Evolutionary conservation across 2,113 vertebrate genomes (phyloP).

Genomic region (Alosa alosa): DNA sequence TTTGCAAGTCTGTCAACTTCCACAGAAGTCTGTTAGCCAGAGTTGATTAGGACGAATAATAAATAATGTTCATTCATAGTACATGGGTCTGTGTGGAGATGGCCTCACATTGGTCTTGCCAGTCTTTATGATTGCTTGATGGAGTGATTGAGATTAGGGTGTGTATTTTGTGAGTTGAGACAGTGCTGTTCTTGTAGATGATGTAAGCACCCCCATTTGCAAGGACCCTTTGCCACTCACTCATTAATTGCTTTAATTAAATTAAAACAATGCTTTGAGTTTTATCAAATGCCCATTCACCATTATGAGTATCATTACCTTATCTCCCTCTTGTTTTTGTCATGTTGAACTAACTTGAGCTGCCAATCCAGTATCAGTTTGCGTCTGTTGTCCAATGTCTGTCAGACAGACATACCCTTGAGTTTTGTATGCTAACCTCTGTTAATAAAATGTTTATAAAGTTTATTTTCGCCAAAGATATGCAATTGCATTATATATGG

Average conservation of each 20-base stretch:
- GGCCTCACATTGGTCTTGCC: neutral
- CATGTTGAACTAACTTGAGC: conserved; percentile 66
- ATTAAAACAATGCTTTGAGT: conserved; percentile 41
- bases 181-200: neutral
- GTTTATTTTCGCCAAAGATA: conserved; percentile 99
- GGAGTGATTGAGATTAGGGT: neutral
- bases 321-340: conserved; percentile 53
- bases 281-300: conserved; percentile 49
- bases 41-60: neutral
- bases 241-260: conserved; percentile 6
- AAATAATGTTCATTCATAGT: neutral
- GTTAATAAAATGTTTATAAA: conserved; percentile 99
- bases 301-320: conserved; percentile 53
- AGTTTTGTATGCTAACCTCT: conserved; percentile 98
- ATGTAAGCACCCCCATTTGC: neutral
- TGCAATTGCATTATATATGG: conserved; percentile 98
- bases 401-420: conserved; percentile 78
- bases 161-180: neutral
- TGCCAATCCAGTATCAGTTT: conserved; percentile 77
- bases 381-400: conserved; percentile 69
- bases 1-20: conserved; percentile 48
- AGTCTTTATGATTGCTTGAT: neutral
- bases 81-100: neutral
- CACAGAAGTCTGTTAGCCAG: conserved; percentile 31
- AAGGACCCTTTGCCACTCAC: neutral